Evolutionary conservation across 2,113 vertebrate genomes (phyloP).

Genomic region (Thermophis baileyi): DNA sequence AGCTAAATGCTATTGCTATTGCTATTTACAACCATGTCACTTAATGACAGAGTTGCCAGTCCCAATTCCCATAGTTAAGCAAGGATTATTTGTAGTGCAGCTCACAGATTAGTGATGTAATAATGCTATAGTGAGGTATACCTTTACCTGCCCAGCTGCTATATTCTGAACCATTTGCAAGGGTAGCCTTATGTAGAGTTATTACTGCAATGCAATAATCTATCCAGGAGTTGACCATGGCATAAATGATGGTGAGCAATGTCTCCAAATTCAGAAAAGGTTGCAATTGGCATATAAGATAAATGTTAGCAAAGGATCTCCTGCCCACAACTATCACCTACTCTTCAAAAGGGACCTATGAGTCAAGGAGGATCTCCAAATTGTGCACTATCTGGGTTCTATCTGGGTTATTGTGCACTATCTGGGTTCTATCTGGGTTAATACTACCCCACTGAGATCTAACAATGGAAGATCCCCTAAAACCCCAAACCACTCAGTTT

Average conservation of each 20-base stretch:
- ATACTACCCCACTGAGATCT: neutral
- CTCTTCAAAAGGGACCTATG: neutral
- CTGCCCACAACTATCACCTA: neutral
- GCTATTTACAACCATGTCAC: neutral
- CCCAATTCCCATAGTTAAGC: neutral
- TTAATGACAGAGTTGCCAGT: neutral
- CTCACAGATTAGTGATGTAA: neutral
- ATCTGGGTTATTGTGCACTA: neutral
- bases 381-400: neutral
- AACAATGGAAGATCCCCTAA: neutral
- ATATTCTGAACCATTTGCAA: neutral
- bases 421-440: neutral
- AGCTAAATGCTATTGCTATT: too few relatives aligned
- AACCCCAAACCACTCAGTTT: neutral
- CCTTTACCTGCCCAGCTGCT: neutral
- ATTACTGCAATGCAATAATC: neutral
- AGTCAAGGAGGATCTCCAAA: neutral
- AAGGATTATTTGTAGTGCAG: neutral
- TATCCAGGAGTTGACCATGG: neutral
- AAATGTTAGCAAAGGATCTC: neutral
- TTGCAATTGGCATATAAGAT: neutral
- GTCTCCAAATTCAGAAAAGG: neutral
- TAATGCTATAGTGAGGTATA: neutral
- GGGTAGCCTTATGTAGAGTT: neutral
- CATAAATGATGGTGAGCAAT: neutral